A percentile compares a stretch with the other conserved stretches of the same genome.
These are phyloP conservation scores for Thymelicus acteon DNA, from an alignment of 2,888 invertebrate species.

Conservation along the genomic window DNA sequence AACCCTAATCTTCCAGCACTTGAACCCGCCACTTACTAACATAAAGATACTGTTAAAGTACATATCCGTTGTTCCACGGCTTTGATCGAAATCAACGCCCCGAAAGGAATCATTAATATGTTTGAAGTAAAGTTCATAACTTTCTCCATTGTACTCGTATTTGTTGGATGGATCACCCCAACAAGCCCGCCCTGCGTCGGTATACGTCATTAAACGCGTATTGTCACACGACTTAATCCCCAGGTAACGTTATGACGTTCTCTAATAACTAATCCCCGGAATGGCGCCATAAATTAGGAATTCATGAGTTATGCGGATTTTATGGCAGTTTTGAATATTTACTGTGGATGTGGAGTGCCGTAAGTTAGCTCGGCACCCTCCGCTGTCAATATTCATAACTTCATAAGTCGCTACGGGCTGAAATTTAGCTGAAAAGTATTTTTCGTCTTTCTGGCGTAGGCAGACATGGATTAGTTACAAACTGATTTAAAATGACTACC, in stretches of 20 bases:
- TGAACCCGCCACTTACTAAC: too few species aligned
- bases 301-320: slow-evolving; percentile 33
- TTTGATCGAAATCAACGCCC: too few species aligned
- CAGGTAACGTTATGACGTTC: slow-evolving; percentile 1
- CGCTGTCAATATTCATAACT: slow-evolving; percentile 30
- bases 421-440: not conserved
- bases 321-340: slow-evolving; percentile 26
- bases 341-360: slow-evolving; percentile 11
- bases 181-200: not conserved
- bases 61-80: too few species aligned
- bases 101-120: too few species aligned
- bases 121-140: too few species aligned
- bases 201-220: not conserved
- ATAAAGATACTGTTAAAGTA: too few species aligned
- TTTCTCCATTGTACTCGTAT: not conserved
- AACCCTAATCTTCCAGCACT: too few species aligned
- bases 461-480: too few species aligned
- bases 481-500: too few species aligned
- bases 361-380: slow-evolving; percentile 29
- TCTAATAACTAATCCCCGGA: slow-evolving; percentile 15
- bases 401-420: slow-evolving; percentile 4
- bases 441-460: not conserved
- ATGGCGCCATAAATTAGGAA: slow-evolving; percentile 22
- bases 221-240: slow-evolving; percentile 9
- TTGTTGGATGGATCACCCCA: not conserved